phyloP scores from a whole-genome alignment of 2,888 invertebrate species.

The Sminthurides aquaticus region DNA sequence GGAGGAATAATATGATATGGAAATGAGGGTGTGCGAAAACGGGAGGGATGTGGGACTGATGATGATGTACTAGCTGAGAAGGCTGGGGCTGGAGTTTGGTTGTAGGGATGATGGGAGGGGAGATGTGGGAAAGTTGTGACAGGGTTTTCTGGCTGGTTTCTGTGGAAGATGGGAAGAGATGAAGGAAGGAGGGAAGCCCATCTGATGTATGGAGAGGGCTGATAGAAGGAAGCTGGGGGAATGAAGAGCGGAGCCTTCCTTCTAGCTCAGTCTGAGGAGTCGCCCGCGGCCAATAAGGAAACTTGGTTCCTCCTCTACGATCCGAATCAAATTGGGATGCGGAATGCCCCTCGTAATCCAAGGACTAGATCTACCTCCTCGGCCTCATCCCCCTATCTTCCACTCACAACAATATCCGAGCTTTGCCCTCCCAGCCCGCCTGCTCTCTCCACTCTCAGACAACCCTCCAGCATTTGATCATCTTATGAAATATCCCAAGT shows the following conservation, averaged over 20 bases:
- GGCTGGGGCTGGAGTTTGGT: too few relatives aligned
- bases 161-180: background rate
- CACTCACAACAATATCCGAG: too few relatives aligned
- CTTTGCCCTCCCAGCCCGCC: slow-evolving; percentile 28
- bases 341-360: slow-evolving; percentile 26
- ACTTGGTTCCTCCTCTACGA: slow-evolving; percentile 34
- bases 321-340: slow-evolving; percentile 36
- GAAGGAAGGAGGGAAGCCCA: background rate
- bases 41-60: slow-evolving; percentile 19
- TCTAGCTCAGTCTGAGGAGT: slow-evolving; percentile 30
- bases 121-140: too few relatives aligned
- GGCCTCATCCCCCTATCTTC: slow-evolving; percentile 14
- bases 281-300: slow-evolving; percentile 34
- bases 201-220: background rate
- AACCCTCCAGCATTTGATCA: slow-evolving; percentile 30
- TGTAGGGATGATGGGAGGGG: too few relatives aligned
- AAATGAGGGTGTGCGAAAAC: slow-evolving; percentile 36
- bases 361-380: slow-evolving; percentile 13
- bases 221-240: background rate
- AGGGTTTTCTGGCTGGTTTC: too few relatives aligned
- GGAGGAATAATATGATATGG: slow-evolving; percentile 25
- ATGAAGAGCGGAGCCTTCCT: slow-evolving; percentile 25
- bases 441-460: slow-evolving; percentile 24
- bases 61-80: background rate
- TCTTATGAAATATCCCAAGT: slow-evolving; percentile 34